These are phyloP conservation scores for Helarctos malayanus DNA, from an alignment of 2,797 vertebrate species.

Conservation along the genomic window DNA sequence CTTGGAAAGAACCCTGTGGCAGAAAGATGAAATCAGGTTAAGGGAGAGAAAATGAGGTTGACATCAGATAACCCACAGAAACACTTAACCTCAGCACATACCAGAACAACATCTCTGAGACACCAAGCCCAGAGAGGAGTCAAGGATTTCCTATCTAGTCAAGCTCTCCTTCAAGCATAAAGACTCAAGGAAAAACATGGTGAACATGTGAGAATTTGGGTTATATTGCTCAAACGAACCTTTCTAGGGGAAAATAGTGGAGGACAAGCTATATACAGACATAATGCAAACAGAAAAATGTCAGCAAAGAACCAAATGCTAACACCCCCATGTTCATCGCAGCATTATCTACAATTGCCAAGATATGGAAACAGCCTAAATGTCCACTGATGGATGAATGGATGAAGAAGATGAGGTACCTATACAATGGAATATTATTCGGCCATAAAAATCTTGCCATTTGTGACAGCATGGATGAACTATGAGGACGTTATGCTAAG, in stretches of 20 bases:
- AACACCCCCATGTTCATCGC: background rate
- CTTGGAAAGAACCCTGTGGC: background rate
- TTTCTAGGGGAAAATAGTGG: background rate
- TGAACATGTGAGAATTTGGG: background rate
- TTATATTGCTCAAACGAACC: background rate
- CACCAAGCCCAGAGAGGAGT: background rate
- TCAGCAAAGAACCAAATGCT: background rate
- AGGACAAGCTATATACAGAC: background rate
- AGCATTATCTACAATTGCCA: background rate
- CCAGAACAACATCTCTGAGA: background rate
- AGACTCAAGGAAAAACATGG: background rate
- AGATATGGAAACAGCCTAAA: background rate
- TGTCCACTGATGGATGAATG: background rate
- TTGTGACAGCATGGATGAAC: background rate
- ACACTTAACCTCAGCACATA: background rate
- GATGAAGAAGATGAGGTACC: background rate
- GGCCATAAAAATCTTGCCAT: background rate
- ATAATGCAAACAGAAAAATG: background rate
- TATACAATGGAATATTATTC: background rate
- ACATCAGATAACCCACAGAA: background rate
- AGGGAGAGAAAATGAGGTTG: slow-evolving; percentile 13
- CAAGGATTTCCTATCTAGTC: background rate
- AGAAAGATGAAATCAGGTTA: slow-evolving; percentile 11
- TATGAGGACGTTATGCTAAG: background rate
- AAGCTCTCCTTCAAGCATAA: background rate